A percentile compares a stretch with the other conserved stretches of the same genome.
phyloP scores from a whole-genome alignment of 2,797 vertebrate genomes.

The Poecilia velifera region DNA sequence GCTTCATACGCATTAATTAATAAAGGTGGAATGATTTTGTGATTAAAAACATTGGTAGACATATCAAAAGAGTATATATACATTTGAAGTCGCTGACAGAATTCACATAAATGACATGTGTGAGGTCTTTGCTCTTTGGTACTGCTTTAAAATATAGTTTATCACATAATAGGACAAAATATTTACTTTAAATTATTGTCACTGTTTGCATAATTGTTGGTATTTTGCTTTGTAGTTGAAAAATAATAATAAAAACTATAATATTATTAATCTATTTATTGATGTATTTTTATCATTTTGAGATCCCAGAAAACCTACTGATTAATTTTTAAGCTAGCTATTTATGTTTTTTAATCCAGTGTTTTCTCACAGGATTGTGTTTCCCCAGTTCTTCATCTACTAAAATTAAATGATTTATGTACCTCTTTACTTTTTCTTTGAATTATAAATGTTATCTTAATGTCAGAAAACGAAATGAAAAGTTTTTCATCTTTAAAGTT shows the following conservation, averaged over 20 bases:
- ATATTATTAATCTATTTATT: too few species aligned
- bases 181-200: neutral
- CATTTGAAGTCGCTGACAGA: neutral
- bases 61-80: neutral
- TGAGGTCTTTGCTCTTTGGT: neutral
- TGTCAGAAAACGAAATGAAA: neutral
- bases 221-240: too few species aligned
- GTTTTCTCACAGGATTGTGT: too few species aligned
- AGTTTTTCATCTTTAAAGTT: neutral
- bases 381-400: too few species aligned
- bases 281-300: too few species aligned
- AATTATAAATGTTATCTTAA: neutral
- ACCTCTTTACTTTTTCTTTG: neutral
- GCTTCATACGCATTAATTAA: neutral
- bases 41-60: neutral
- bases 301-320: too few species aligned
- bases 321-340: too few species aligned
- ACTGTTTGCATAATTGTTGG: neutral
- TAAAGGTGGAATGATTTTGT: neutral
- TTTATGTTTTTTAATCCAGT: too few species aligned
- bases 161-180: neutral
- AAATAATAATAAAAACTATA: too few species aligned
- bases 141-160: neutral
- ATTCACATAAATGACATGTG: neutral
- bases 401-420: too few species aligned